These are phyloP conservation scores for Allolobophora icterica DNA, from an alignment of 2,888 invertebrate genomes.

Conservation along the genomic window DNA sequence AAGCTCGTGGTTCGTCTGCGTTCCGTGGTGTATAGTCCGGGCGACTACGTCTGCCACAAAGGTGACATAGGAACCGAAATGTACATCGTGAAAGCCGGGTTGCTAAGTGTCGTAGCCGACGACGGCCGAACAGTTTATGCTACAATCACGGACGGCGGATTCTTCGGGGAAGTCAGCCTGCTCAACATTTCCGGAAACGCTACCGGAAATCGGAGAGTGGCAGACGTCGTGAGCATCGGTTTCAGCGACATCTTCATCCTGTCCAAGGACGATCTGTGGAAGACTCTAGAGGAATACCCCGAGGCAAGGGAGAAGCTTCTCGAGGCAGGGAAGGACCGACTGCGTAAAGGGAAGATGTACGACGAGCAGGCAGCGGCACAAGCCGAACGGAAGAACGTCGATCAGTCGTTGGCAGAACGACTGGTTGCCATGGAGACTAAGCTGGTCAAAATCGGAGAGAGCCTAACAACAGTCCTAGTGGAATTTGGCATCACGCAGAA, in stretches of 20 bases:
- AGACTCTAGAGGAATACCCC: conserved; percentile 74
- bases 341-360: conserved; percentile 66
- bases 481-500: neutral
- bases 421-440: neutral
- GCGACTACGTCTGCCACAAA: conserved; percentile 92
- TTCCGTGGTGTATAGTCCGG: conserved; percentile 90
- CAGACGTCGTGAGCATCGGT: conserved; percentile 80
- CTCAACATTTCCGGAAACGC: conserved; percentile 92
- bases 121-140: conserved; percentile 80
- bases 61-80: conserved; percentile 96
- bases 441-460: neutral
- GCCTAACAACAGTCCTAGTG: neutral
- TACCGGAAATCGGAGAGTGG: conserved; percentile 89
- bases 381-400: conserved; percentile 60
- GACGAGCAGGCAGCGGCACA: conserved; percentile 65
- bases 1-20: conserved; percentile 88
- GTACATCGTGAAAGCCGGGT: conserved; percentile 93
- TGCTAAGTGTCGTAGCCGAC: conserved; percentile 86
- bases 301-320: conserved; percentile 67
- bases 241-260: conserved; percentile 88
- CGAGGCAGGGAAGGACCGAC: conserved; percentile 68
- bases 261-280: conserved; percentile 86
- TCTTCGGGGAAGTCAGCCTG: conserved; percentile 89
- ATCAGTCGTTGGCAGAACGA: neutral
- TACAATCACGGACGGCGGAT: conserved; percentile 87